phyloP scores from a whole-genome alignment of 2,113 vertebrate genomes.

The Pomatorhinus ruficollis region DNA sequence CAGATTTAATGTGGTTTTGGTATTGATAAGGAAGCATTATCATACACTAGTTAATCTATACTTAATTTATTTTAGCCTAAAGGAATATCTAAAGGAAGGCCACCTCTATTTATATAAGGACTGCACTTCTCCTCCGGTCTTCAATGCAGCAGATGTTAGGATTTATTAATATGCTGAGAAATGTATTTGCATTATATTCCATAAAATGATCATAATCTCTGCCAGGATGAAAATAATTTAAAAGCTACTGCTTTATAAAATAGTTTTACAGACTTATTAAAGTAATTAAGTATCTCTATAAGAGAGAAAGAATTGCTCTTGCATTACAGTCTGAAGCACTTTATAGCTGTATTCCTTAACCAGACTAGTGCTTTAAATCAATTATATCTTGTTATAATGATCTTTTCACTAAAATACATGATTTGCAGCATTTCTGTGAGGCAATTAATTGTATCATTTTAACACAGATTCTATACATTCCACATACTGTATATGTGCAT shows the following conservation, averaged over 20 bases:
- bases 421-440: conserved; percentile 27
- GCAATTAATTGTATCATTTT: conserved; percentile 8
- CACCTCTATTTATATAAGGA: conserved; percentile 1
- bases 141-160: not conserved
- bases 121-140: not conserved
- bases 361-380: conserved; percentile 47
- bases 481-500: not conserved
- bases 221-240: conserved; percentile 24
- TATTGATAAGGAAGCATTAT: not conserved
- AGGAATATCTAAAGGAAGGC: not conserved
- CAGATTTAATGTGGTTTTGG: not conserved
- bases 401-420: not conserved
- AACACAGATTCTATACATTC: not conserved
- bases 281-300: conserved; percentile 37
- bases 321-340: conserved; percentile 1
- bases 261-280: conserved; percentile 53
- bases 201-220: conserved; percentile 33
- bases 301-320: conserved; percentile 12
- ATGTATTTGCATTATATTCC: conserved; percentile 35
- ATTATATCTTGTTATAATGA: conserved; percentile 21
- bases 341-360: conserved; percentile 10
- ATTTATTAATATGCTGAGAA: conserved; percentile 44
- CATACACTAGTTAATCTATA: not conserved
- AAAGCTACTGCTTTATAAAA: conserved; percentile 44
- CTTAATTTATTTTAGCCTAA: not conserved